Percentiles rank a stretch among this genome's conserved stretches.
Conservation (phyloP, 2,888 invertebrate species). For the Oeneis ivallda region DNA sequence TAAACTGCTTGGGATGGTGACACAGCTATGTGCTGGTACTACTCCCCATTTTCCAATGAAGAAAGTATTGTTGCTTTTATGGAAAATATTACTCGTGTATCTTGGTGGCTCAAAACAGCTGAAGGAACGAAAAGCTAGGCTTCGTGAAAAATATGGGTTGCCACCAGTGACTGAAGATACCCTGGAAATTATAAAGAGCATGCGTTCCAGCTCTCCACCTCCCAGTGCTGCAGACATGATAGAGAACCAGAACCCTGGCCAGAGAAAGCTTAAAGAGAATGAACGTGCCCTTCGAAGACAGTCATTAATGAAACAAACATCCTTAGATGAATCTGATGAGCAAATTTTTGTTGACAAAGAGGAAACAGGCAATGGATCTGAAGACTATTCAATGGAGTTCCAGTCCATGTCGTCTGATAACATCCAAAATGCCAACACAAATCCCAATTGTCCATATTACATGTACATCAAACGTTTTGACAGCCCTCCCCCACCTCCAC, state of each 20-base stretch:
- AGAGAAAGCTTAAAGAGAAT: slow-evolving; percentile 77
- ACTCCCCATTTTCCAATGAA: slow-evolving; percentile 99
- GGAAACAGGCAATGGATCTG: slow-evolving; percentile 82
- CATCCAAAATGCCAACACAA: slow-evolving; percentile 61
- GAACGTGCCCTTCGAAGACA: slow-evolving; percentile 87
- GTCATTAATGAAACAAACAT: slow-evolving; percentile 95
- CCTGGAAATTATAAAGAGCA: slow-evolving; percentile 94
- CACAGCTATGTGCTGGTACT: slow-evolving; percentile 96
- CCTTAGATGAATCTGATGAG: slow-evolving; percentile 90
- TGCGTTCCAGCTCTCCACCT: slow-evolving; percentile 97
- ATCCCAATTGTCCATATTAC: slow-evolving; percentile 67
- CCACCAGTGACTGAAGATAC: slow-evolving; percentile 94
- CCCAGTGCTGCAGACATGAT: slow-evolving; percentile 94
- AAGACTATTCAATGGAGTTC: slow-evolving; percentile 83
- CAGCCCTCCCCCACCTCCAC: slow-evolving; percentile 74
- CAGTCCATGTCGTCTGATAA: slow-evolving; percentile 76
- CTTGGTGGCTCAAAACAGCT: slow-evolving; percentile 95
- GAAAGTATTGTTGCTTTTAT: slow-evolving; percentile 95
- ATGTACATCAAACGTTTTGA: slow-evolving; percentile 74
- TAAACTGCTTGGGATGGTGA: slow-evolving; percentile 97
- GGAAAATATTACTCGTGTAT: slow-evolving; percentile 96
- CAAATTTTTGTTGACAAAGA: slow-evolving; percentile 88
- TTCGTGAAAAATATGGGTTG: slow-evolving; percentile 87
- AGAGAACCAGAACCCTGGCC: slow-evolving; percentile 91
- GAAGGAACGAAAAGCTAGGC: slow-evolving; percentile 87